Base-by-base conservation (phyloP, 2,113 vertebrate species). In the Athene noctua region DNA sequence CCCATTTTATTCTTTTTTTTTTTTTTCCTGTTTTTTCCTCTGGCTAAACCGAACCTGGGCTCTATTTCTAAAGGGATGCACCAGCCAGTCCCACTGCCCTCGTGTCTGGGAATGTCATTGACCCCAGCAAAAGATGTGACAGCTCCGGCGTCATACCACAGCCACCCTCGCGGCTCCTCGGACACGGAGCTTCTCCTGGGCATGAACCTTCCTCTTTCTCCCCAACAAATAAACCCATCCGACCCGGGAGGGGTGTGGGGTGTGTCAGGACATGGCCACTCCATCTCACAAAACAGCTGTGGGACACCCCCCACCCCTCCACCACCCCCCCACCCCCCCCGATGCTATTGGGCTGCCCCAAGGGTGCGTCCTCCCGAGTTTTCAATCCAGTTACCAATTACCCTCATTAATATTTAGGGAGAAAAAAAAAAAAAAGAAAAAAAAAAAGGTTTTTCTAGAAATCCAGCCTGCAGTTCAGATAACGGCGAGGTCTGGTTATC, bases 31-130 rank as follows among this genome's bases (percentile, higher is more conserved):
- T 38, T 38, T 30, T 15, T 27, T 7, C 58, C 27, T 29, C 25
- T 1, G 10, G 7, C 1, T n/a, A 70, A 84, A 9, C 46, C 6
- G 1, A 65, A 5, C 51, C 57, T 1, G 52, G 54, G 3, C 34
- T 14, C 15, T 30, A 4, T 51, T 89, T 92, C 57, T 78, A 42
- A 6, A 40, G 20, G 38, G 38, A 36, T 10, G 19, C 59, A 16
- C n/a, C 7, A 0, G 3, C 36, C 21, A 0, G 3, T 10, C 26
- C 51, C 5, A 0, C 30, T 54, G 14, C 73, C 51, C 14, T 54
- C 4, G 2, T 22, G 15, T 3, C 21, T 21, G 11, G 13, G 9
- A 38, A 14, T 22, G 38, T 34, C 67, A 30, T 4, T 9, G 1
- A 40, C 42, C 49, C 49, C 3, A 1, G 34, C 49, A 13, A 52